Evolutionary conservation across 2,888 invertebrate genomes (phyloP).

Genomic region (Willowsia nigromaculata): DNA sequence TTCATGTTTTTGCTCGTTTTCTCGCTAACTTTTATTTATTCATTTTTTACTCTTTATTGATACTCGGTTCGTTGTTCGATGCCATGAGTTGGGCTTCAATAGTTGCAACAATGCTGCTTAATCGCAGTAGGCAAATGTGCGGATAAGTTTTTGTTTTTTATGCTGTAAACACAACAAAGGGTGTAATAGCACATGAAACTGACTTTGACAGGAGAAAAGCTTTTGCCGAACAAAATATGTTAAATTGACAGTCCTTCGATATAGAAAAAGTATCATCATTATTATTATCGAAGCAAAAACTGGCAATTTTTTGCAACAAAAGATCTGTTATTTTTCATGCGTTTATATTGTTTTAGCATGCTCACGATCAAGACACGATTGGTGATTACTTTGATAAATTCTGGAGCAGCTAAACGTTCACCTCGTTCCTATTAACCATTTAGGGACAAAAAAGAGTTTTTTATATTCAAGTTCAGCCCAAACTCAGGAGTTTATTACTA

Average conservation of each 20-base stretch:
- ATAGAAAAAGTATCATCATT: neutral
- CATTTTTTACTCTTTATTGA: neutral
- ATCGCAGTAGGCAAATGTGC: neutral
- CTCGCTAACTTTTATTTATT: neutral
- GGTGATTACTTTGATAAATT: conserved; percentile 41
- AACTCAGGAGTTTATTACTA: conserved; percentile 40
- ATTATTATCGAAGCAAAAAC: conserved; percentile 14
- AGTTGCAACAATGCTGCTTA: too few relatives aligned
- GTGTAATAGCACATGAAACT: neutral
- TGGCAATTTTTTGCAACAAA: conserved; percentile 11
- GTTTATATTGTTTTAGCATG: conserved; percentile 31
- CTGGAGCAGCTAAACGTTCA: conserved; percentile 50
- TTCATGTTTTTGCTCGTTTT: conserved; percentile 23
- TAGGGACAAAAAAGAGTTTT: neutral
- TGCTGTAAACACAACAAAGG: neutral
- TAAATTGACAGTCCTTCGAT: neutral
- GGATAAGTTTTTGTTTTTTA: neutral
- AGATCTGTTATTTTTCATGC: conserved; percentile 22
- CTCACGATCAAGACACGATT: conserved; percentile 35
- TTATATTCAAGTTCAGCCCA: conserved; percentile 27
- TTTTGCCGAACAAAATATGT: neutral
- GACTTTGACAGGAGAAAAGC: conserved; percentile 26
- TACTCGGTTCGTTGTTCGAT: too few relatives aligned
- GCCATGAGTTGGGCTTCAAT: too few relatives aligned
- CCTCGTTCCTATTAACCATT: conserved; percentile 38